Evolutionary conservation across 1,140 invertebrate species (phyloP).

Genomic region (Pseudomyrmex sp.): DNA sequence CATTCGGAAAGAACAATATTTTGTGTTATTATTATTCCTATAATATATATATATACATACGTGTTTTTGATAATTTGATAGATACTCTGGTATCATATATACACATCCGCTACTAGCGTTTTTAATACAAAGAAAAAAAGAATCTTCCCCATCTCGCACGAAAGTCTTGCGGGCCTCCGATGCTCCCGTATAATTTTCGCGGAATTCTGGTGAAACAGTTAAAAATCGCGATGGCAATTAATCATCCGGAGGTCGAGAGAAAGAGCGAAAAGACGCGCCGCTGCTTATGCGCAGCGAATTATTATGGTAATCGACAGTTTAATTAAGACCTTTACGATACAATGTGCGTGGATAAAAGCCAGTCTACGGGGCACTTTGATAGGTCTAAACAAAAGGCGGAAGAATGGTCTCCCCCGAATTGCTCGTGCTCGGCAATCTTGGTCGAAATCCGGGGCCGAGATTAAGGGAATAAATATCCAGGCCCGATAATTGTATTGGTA

Average conservation of each 20-base stretch:
- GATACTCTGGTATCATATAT: not conserved
- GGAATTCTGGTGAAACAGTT: constrained; percentile 23
- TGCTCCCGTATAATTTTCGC: constrained; percentile 47
- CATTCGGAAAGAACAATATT: not conserved
- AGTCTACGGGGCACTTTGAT: constrained; percentile 13
- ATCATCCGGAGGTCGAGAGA: constrained; percentile 34
- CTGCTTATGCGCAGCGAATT: constrained; percentile 16
- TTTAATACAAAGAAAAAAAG: constrained; percentile 17
- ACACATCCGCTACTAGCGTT: constrained; percentile 16
- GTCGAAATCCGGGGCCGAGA: constrained; percentile 71
- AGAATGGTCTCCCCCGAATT: constrained; percentile 74
- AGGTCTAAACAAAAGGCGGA: constrained; percentile 46
- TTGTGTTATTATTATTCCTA: not conserved
- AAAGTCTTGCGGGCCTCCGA: not conserved
- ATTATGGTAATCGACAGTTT: constrained; percentile 68
- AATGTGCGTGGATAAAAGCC: constrained; percentile 51
- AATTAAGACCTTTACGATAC: constrained; percentile 66
- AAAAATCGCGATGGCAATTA: constrained; percentile 52
- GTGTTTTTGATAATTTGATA: not conserved
- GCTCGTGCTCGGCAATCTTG: constrained; percentile 75
- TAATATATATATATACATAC: not conserved
- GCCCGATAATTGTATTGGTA: constrained; percentile 85
- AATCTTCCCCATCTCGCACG: constrained; percentile 39
- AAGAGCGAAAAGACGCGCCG: not conserved
- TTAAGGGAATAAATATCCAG: constrained; percentile 84